phyloP scores from a whole-genome alignment of 2,888 invertebrate genomes.

The Cryptophagus acutangulus region DNA sequence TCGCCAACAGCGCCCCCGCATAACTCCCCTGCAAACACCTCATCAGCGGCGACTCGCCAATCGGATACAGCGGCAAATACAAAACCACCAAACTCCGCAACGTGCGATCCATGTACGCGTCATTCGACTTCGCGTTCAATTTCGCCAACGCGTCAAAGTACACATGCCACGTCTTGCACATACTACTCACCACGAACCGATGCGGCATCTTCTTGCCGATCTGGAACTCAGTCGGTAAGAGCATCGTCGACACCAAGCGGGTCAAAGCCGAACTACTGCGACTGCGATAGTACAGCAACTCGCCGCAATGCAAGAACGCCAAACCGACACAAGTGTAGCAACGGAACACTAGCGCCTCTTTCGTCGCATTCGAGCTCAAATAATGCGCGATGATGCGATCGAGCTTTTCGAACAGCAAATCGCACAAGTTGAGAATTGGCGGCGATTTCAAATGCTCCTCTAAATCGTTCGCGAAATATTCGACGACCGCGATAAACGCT shows the following conservation, averaged over 20 bases:
- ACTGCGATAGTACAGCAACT: conserved; percentile 38
- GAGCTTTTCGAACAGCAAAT: conserved; percentile 37
- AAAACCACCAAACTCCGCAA: conserved; percentile 49
- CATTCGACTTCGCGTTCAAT: conserved; percentile 45
- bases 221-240: conserved; percentile 51
- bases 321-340: conserved; percentile 39
- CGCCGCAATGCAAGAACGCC: conserved; percentile 37
- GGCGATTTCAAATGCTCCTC: conserved; percentile 19
- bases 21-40: conserved; percentile 33
- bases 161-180: conserved; percentile 52
- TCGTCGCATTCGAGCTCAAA: conserved; percentile 32
- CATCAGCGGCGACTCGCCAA: conserved; percentile 36
- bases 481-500: too few relatives aligned
- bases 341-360: conserved; percentile 35
- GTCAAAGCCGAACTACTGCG: conserved; percentile 50
- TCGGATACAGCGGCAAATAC: conserved; percentile 40
- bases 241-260: conserved; percentile 48
- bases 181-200: conserved; percentile 45
- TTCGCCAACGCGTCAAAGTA: conserved; percentile 52
- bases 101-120: conserved; percentile 49
- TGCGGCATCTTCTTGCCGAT: conserved; percentile 47
- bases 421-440: conserved; percentile 35
- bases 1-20: conserved; percentile 37
- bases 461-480: conserved; percentile 1
- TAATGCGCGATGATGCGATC: conserved; percentile 35